Evolutionary conservation across 1,140 invertebrate genomes (phyloP).

Genomic region (Glossosoma conforme): DNA sequence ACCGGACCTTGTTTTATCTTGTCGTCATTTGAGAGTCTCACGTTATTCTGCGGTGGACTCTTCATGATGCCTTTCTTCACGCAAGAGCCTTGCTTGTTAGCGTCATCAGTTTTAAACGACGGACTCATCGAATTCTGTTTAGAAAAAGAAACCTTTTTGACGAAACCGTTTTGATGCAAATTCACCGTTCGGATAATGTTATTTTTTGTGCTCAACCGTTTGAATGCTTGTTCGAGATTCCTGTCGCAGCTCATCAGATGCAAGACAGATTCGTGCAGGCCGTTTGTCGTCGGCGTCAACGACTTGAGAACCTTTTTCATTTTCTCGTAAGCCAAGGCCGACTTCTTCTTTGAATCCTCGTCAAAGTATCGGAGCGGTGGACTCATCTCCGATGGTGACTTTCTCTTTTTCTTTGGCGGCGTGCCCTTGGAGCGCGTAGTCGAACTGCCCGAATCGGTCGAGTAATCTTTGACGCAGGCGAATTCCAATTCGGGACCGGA

Average conservation of each 20-base stretch:
- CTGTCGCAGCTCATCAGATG: conserved; percentile 13
- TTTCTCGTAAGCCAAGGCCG: conserved; percentile 4
- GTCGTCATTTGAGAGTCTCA: too few species aligned
- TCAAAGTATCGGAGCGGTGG: conserved; percentile 15
- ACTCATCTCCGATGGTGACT: not conserved
- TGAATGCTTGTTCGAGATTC: conserved; percentile 11
- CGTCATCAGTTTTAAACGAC: too few species aligned
- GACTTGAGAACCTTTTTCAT: conserved; percentile 6
- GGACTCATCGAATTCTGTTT: too few species aligned
- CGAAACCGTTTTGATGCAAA: conserved; percentile 6
- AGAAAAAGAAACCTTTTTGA: not conserved
- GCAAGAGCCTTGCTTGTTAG: too few species aligned
- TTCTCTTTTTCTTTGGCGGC: not conserved
- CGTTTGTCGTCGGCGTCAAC: not conserved
- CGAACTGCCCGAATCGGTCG: not conserved
- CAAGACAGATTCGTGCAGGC: conserved; percentile 6
- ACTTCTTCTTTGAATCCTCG: conserved; percentile 8
- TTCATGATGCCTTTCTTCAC: too few species aligned
- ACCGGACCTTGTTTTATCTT: too few species aligned
- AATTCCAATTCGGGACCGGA: conserved; percentile 47
- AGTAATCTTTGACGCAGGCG: conserved; percentile 33
- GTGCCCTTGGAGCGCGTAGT: not conserved
- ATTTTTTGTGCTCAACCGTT: conserved; percentile 9
- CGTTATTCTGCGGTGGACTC: too few species aligned
- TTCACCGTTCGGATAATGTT: conserved; percentile 11